Percentiles rank a stretch among this genome's conserved stretches.
Evolutionary conservation across 2,888 invertebrate species (phyloP).

Genomic region (Seladonia tumulorum): DNA sequence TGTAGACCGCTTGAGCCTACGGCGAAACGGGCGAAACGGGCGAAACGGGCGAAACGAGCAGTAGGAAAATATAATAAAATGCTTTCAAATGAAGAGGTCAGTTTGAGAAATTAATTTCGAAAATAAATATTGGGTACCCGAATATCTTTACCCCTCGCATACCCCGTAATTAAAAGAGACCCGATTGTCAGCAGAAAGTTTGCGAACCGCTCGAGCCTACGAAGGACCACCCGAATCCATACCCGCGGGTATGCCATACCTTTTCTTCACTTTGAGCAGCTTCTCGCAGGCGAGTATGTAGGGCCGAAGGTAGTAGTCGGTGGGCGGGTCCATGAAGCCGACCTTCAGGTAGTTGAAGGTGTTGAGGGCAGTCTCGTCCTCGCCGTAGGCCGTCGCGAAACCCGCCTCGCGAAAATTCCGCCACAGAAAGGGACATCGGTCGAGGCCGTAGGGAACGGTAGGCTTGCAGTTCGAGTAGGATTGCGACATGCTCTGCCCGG

Average conservation of each 20-base stretch:
- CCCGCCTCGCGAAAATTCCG: conserved; percentile 89
- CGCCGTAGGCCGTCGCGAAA: conserved; percentile 92
- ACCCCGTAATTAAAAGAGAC: neutral
- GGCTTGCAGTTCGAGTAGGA: conserved; percentile 86
- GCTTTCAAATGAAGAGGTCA: no score
- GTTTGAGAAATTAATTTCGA: no score
- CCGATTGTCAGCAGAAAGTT: no score
- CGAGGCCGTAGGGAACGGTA: conserved; percentile 85
- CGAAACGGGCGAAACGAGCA: no score
- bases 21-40: no score
- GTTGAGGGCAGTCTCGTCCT: conserved; percentile 90
- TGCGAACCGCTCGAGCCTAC: neutral
- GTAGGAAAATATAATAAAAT: no score
- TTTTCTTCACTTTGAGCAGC: conserved; percentile 82
- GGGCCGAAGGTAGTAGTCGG: conserved; percentile 93
- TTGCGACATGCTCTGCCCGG: conserved; percentile 87
- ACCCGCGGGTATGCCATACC: conserved; percentile 69
- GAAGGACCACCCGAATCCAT: neutral
- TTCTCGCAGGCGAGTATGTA: conserved; percentile 89
- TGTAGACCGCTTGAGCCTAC: no score
- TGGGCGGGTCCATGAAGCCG: conserved; percentile 90
- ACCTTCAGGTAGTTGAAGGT: conserved; percentile 91
- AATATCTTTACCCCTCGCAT: no score
- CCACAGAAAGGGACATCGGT: conserved; percentile 92
- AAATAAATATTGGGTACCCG: no score